phyloP scores from a whole-genome alignment of 2,797 vertebrate genomes.

The Propithecus deckenii region DNA sequence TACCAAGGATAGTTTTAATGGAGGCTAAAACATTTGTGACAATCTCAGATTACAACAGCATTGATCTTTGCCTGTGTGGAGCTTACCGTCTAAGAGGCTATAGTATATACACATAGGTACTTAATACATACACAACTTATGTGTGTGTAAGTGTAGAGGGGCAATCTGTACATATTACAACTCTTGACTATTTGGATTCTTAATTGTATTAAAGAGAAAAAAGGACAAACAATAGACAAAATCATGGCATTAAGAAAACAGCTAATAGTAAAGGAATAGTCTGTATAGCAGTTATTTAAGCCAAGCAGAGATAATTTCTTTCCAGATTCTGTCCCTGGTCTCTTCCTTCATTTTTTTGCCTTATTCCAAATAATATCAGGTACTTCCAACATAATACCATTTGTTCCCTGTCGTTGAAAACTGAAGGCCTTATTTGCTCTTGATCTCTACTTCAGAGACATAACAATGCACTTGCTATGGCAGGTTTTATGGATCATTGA shows the following conservation, averaged over 20 bases:
- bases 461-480: not conserved
- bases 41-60: not conserved
- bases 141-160: not conserved
- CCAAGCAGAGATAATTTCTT: not conserved
- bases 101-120: accelerated
- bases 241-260: not conserved
- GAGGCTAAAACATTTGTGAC: not conserved
- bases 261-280: not conserved
- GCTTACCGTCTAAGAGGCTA: not conserved
- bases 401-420: not conserved
- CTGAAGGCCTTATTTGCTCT: not conserved
- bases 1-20: not conserved
- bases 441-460: constrained; percentile 22
- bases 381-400: not conserved
- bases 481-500: not conserved
- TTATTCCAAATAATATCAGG: constrained; percentile 6
- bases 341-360: not conserved
- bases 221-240: not conserved
- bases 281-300: not conserved
- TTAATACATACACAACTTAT: not conserved
- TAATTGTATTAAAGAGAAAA: not conserved
- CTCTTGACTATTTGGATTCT: not conserved
- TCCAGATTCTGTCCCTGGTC: not conserved
- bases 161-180: not conserved
- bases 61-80: not conserved